Conservation (phyloP, 2,113 vertebrate species). For the Dendrocopos noguchii region DNA sequence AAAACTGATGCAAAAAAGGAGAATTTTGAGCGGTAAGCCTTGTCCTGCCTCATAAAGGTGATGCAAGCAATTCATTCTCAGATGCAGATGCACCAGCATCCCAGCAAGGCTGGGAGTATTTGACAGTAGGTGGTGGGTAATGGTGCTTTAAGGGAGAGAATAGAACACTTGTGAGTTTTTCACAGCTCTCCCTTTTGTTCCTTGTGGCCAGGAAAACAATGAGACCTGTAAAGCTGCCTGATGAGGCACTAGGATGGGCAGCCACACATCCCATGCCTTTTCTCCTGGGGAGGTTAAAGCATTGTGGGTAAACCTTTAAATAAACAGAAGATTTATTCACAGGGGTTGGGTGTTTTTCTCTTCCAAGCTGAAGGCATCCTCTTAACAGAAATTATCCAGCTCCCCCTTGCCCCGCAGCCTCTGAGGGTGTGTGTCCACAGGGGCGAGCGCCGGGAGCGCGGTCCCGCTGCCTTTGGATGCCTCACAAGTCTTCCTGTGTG, state of each 20-base stretch:
- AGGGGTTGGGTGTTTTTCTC: slow-evolving; percentile 30
- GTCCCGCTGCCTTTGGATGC: slow-evolving; percentile 68
- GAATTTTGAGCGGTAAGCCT: not conserved
- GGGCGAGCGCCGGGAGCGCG: slow-evolving; percentile 3
- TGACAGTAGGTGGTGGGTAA: slow-evolving; percentile 9
- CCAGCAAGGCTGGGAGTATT: not conserved
- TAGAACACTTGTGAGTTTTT: slow-evolving; percentile 32
- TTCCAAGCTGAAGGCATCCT: slow-evolving; percentile 52
- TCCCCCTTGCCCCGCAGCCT: slow-evolving; percentile 4
- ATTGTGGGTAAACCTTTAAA: slow-evolving; percentile 42
- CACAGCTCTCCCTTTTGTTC: slow-evolving; percentile 23
- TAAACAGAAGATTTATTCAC: slow-evolving; percentile 68
- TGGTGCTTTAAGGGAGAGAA: slow-evolving; percentile 41
- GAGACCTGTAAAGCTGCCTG: slow-evolving; percentile 18
- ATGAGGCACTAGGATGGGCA: slow-evolving; percentile 28
- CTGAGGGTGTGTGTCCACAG: slow-evolving; percentile 15
- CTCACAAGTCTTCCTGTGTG: slow-evolving; percentile 73
- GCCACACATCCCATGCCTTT: not conserved
- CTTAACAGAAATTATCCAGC: slow-evolving; percentile 62
- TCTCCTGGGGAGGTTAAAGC: not conserved
- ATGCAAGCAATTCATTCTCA: not conserved
- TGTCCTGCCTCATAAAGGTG: not conserved
- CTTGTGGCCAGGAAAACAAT: slow-evolving; percentile 18
- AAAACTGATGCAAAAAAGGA: not conserved
- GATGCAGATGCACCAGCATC: not conserved